Base-by-base conservation (phyloP, 1,140 invertebrate genomes). In the Pogonomyrmex barbatus region DNA sequence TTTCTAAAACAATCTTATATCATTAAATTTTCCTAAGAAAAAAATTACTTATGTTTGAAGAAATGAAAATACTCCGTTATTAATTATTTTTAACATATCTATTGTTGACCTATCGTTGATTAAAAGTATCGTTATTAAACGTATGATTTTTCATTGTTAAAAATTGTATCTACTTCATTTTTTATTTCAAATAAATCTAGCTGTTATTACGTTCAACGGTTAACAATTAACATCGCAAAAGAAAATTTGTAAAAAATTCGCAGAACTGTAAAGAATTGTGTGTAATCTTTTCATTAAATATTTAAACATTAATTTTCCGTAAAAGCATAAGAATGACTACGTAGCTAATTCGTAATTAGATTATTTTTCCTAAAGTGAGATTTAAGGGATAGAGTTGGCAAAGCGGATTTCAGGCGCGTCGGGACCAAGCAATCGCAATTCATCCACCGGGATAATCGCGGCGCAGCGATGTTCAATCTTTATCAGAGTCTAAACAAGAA, bases 401-500 rank as follows among this genome's bases (percentile, higher is more conserved):
- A 45, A 81, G 47, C 1, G 17, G 12, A 47, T 82, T 60, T 71
- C 63, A 70, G 78, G 56, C 39, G 42, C 14, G 30, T 17, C 30
- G 52, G 84, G 84, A 85, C 52, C 76, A 85, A 85, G 24, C 39
- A 17, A 24, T 24, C 24, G 39, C n/a, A 71, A 9, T 24, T 24
- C 17, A 45, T 0, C 10, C 14, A 24, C 39, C 39, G 45, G 33
- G 6, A 33, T 50, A 45, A 42, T 45, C n/a, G 56, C 30, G 30
- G 24, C 39, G 75, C 60, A 52, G 56, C 95, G 52, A 97, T 98
- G 97, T 97, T 98, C 90, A 97, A 97, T 89, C 94, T 97, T 33
- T 97, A 97, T 93, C 97, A 97, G 91, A 96, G 96, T 77, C 96
- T 97, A 90, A 96, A 96, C 87, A 96, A 96, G 88, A 95, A 96